Base-by-base conservation (phyloP, 2,113 vertebrate species). In the Himantopus leucocephalus region DNA sequence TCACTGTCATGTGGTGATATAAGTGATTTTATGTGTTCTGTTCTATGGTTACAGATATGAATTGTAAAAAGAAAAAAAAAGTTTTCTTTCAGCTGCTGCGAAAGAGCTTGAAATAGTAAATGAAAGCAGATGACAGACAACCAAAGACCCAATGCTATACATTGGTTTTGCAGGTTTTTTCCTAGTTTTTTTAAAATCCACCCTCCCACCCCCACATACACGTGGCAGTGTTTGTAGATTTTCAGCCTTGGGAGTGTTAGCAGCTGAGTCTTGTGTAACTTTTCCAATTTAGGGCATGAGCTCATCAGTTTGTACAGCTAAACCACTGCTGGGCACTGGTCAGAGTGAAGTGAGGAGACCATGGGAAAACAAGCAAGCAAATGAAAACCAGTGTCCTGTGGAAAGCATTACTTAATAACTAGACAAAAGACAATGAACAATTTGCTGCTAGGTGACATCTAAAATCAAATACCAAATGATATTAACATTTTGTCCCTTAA, bases 181-280 rank as follows among this genome's bases (percentile, higher is more conserved):
- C 29, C n/a, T 39, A 16, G 20, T 45, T 67, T 75, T 32, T 93
- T 82, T 20, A 1, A 90, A 91, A 81, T 64, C 43, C 29, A n/a
- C 30, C 2, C 70, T 85, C 64, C 71, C 68, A 43, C n/a, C 21
- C 50, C 91, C 6, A 1, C 48, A 27, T 45, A 92, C 92, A 95
- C 41, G n/a, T 97, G 91, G 89, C 91, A 94, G 84, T 82, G 66
- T 89, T 92, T 91, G 80, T 75, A 89, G 85, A 80, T 82, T 89
- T 81, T 82, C 73, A 97, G 83, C 56, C 70, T 41, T 58, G 35
- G 70, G 52, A 94, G 39, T 19, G 75, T 95, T 72, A 85, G 68
- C 87, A 93, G 88, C 78, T 94, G 87, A 59, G 58, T 58, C 60
- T 94, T 79, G 80, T 62, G 80, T 77, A 85, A 77, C 71, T 72